These are phyloP conservation scores for Meiosimyza platycephala DNA, from an alignment of 2,888 invertebrate species.

Conservation along the genomic window DNA sequence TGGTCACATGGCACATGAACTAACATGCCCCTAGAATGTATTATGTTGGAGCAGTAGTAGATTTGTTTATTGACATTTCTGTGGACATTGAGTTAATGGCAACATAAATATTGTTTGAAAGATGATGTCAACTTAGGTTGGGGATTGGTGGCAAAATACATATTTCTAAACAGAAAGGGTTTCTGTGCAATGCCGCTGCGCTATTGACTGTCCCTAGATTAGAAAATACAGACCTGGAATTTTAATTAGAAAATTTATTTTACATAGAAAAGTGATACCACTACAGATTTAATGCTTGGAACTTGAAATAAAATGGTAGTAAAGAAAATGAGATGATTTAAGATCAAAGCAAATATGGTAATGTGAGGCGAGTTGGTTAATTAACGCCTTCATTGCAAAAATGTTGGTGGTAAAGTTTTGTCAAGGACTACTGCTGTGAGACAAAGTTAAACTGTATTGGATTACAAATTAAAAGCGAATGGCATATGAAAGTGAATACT, in stretches of 20 bases:
- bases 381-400: no score
- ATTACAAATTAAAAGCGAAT: no score
- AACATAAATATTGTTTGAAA: conserved; percentile 30
- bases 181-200: no score
- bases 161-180: no score
- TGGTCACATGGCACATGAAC: background rate
- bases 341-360: conserved; percentile 2
- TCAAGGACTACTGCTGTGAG: no score
- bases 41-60: background rate
- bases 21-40: background rate
- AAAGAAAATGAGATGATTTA: background rate
- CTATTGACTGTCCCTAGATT: no score
- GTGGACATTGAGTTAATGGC: conserved; percentile 33
- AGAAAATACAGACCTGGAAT: background rate
- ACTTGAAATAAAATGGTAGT: no score
- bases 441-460: no score
- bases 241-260: background rate
- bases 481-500: no score
- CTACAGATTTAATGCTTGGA: background rate
- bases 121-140: conserved; percentile 2
- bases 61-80: conserved; percentile 32
- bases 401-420: no score
- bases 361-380: background rate
- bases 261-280: background rate
- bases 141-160: background rate